Percentiles rank a stretch among this genome's conserved stretches.
Conservation (phyloP, 2,113 vertebrate species). For the Spermophilus dauricus region DNA sequence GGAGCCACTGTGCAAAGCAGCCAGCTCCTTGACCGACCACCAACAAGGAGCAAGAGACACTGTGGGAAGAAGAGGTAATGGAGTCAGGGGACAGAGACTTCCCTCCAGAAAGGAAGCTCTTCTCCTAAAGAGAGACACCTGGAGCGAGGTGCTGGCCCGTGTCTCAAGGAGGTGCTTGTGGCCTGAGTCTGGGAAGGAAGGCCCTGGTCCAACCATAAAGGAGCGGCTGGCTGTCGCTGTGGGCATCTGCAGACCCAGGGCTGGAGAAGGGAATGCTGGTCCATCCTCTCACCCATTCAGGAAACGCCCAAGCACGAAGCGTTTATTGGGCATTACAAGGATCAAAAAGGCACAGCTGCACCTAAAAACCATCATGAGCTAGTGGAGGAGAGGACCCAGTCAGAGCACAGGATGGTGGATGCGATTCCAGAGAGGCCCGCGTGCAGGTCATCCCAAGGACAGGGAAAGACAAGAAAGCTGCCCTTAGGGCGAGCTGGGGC, state of each 20-base stretch:
- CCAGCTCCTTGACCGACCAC: neutral
- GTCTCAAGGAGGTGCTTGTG: neutral
- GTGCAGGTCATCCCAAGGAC: rapidly evolving
- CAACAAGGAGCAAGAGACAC: neutral
- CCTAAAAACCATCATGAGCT: too few relatives aligned
- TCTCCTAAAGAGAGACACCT: neutral
- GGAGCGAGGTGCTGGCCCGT: neutral
- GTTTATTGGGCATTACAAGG: neutral
- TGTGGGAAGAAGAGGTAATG: neutral
- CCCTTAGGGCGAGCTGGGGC: rapidly evolving
- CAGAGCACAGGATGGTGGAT: neutral
- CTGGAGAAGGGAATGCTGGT: neutral
- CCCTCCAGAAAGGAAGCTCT: neutral
- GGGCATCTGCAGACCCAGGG: neutral
- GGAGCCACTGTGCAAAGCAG: neutral
- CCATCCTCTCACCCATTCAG: neutral
- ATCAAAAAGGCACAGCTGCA: neutral
- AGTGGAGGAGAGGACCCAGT: neutral
- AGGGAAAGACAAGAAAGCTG: rapidly evolving
- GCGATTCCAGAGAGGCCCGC: neutral
- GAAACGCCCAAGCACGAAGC: neutral
- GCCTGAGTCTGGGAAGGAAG: neutral
- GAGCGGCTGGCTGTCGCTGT: neutral
- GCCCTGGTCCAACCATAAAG: neutral
- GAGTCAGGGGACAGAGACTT: neutral